Percentiles rank a stretch among this genome's conserved stretches.
Conservation (phyloP, 1,140 invertebrate genomes). For the Dreissena rostriformis region DNA sequence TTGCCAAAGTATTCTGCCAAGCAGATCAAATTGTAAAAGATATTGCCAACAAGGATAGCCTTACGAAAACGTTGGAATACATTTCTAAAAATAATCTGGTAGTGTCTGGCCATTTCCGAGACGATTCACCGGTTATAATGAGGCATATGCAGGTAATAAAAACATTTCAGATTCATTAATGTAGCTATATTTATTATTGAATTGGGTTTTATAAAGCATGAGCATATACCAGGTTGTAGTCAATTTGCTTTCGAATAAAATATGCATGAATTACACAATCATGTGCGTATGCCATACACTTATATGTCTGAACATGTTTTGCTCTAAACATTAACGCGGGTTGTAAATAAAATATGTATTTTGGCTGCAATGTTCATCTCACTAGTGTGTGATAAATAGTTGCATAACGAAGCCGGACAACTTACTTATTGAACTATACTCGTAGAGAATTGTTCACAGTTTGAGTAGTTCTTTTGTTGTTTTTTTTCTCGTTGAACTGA, state of each 20-base stretch:
- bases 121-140: background rate
- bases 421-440: no score
- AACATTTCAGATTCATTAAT: background rate
- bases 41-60: background rate
- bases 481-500: no score
- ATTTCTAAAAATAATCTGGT: background rate
- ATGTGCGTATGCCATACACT: background rate
- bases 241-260: background rate
- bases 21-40: background rate
- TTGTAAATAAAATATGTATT: background rate
- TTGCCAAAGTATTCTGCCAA: constrained; percentile 4
- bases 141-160: background rate
- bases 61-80: background rate
- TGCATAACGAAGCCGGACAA: no score
- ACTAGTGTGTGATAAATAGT: no score
- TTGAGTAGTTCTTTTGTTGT: no score
- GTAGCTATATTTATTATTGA: background rate
- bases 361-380: no score
- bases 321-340: background rate
- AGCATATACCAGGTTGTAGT: background rate
- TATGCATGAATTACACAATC: background rate
- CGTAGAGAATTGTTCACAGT: no score
- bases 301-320: background rate
- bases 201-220: background rate
- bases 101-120: background rate